Conservation (phyloP, 2,888 invertebrate species). For the Xylophagus ater region DNA sequence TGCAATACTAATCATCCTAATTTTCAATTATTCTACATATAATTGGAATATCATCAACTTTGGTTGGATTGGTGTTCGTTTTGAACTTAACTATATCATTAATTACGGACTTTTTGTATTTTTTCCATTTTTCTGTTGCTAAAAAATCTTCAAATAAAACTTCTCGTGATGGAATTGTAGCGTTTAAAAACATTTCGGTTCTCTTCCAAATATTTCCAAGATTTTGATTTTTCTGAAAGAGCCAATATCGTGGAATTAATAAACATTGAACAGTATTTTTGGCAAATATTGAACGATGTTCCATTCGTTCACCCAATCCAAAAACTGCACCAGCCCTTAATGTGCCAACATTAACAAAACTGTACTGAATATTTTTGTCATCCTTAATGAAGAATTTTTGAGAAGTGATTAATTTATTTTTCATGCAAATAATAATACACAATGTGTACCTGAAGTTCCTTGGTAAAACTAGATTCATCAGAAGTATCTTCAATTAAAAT, state of each 20-base stretch:
- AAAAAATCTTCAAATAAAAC: conserved; percentile 29
- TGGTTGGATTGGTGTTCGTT: conserved; percentile 21
- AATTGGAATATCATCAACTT: conserved; percentile 31
- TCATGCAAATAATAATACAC: background rate
- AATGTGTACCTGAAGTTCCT: background rate
- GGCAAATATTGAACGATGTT: conserved; percentile 55
- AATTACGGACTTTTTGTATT: conserved; percentile 28
- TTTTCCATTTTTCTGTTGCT: conserved; percentile 29
- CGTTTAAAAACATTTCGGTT: conserved; percentile 28
- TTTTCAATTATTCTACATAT: conserved; percentile 33
- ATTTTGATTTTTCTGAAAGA: conserved; percentile 44
- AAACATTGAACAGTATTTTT: conserved; percentile 52
- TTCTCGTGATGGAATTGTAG: conserved; percentile 31
- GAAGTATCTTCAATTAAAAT: no score
- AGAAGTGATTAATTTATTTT: background rate
- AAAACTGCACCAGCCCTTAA: conserved; percentile 41
- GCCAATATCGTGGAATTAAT: conserved; percentile 57
- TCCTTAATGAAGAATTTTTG: background rate
- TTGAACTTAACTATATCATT: conserved; percentile 8
- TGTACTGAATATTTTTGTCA: conserved; percentile 22
- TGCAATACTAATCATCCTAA: conserved; percentile 9
- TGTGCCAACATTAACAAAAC: conserved; percentile 35
- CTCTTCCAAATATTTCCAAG: conserved; percentile 36
- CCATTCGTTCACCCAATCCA: conserved; percentile 58
- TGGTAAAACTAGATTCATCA: background rate